Evolutionary conservation across 2,888 invertebrate genomes (phyloP).

Genomic region (Laothoe populi): DNA sequence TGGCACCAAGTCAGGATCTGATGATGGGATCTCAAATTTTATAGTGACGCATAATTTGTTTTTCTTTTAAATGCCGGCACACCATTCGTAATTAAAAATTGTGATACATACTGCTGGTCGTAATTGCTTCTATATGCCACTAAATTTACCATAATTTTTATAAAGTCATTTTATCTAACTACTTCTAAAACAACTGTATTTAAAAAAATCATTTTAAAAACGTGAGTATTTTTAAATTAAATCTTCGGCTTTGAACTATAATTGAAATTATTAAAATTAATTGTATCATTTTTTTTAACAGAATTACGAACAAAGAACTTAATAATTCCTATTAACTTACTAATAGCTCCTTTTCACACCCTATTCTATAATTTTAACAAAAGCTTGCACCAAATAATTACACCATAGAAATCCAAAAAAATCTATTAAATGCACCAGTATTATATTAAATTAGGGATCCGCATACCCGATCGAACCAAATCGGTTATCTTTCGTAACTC

Average conservation of each 20-base stretch:
- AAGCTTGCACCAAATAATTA: neutral
- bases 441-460: neutral
- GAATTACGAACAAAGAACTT: neutral
- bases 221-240: neutral
- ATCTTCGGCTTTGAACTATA: neutral
- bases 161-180: no score
- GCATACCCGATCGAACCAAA: no score
- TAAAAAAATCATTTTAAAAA: no score
- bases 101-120: no score
- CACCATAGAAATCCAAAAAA: neutral
- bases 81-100: no score
- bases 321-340: neutral
- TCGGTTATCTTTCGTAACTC: no score
- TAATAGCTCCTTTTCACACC: conserved; percentile 1
- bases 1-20: no score
- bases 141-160: no score
- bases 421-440: neutral
- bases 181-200: neutral
- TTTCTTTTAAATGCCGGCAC: no score
- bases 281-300: neutral
- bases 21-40: no score
- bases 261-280: neutral
- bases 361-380: neutral
- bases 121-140: no score
- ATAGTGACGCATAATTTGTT: no score